phyloP scores from a whole-genome alignment of 2,888 invertebrate species.

The Anodontia alba region DNA sequence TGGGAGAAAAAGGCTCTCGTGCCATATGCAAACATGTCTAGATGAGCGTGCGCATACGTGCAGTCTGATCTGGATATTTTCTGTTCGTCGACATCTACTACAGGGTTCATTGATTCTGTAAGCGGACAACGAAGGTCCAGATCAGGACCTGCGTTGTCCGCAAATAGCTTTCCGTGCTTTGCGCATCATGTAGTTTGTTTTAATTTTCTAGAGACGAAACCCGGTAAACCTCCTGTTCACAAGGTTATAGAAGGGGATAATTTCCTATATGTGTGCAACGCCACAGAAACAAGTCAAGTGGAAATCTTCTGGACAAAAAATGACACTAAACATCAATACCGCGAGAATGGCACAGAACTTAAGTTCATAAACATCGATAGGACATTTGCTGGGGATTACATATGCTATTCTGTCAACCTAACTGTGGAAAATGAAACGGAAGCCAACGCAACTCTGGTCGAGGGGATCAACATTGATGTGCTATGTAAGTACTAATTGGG shows the following conservation, averaged over 20 bases:
- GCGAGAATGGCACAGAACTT: neutral
- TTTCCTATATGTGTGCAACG: neutral
- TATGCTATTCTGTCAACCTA: neutral
- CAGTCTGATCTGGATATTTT: no score
- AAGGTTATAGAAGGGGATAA: neutral
- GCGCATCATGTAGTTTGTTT: no score
- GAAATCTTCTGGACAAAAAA: neutral
- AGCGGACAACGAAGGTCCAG: no score
- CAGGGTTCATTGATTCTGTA: no score
- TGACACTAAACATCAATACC: neutral
- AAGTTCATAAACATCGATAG: neutral
- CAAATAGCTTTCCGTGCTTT: no score
- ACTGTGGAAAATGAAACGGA: neutral
- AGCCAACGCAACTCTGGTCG: neutral
- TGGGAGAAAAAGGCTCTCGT: no score
- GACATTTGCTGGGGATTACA: neutral
- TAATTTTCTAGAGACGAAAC: neutral
- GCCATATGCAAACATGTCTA: no score
- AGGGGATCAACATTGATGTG: neutral
- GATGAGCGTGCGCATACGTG: no score
- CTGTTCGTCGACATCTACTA: no score
- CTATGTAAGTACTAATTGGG: neutral
- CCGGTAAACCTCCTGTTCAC: neutral
- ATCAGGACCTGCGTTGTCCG: no score
- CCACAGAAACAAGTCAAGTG: neutral